These are phyloP conservation scores for Sebastes iracundus DNA, from an alignment of 2,797 vertebrate species.

Conservation along the genomic window DNA sequence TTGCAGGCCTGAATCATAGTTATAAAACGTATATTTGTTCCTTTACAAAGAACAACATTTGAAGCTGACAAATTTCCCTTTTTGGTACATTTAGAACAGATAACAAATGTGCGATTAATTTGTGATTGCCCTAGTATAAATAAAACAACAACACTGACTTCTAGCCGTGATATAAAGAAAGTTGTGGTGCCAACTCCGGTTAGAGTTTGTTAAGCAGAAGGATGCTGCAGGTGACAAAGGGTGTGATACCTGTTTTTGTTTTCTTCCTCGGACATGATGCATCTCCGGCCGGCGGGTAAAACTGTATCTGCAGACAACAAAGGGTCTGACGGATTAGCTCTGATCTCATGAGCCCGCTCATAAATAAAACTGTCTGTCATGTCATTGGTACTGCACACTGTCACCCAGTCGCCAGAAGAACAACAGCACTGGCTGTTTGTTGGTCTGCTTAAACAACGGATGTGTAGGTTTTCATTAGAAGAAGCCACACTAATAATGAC, in stretches of 20 bases:
- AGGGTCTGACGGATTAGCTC: constrained; percentile 5
- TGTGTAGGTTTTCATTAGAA: not conserved
- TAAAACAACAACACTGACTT: not conserved
- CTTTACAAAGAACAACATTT: too few species aligned
- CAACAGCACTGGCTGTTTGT: not conserved
- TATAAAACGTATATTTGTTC: too few species aligned
- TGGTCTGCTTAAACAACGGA: not conserved
- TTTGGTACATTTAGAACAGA: too few species aligned
- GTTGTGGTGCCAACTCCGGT: not conserved
- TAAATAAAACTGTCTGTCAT: constrained; percentile 8
- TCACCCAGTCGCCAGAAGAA: not conserved
- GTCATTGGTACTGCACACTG: not conserved
- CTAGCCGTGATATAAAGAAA: not conserved
- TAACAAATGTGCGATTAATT: too few species aligned
- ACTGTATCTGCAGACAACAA: not conserved
- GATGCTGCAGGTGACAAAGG: constrained; percentile 12
- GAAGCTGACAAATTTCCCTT: too few species aligned
- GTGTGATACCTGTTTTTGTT: not conserved
- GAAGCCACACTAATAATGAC: not conserved
- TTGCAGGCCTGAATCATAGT: too few species aligned
- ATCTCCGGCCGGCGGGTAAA: not conserved
- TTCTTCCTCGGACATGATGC: not conserved
- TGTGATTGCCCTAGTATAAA: too few species aligned
- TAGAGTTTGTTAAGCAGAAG: not conserved
- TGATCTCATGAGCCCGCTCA: not conserved